A percentile compares a stretch with the other conserved stretches of the same genome.
These are phyloP conservation scores for Haplochromis burtoni DNA, from an alignment of 2,113 vertebrate genomes.

Conservation along the genomic window DNA sequence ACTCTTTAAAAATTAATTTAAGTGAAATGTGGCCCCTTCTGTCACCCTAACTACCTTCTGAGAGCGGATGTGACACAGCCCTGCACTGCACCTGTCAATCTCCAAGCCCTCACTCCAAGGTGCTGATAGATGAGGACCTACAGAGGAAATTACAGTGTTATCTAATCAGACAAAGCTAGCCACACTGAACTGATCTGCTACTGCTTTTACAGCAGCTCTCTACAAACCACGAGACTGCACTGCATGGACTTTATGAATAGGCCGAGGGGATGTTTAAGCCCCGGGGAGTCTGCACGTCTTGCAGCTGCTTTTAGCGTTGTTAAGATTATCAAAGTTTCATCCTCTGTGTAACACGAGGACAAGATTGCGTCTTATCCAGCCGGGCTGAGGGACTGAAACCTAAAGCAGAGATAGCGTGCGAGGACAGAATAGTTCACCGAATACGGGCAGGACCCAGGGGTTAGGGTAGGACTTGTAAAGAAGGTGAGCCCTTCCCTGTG, in stretches of 20 bases:
- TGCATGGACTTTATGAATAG: neutral
- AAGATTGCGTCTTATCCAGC: neutral
- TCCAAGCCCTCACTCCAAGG: neutral
- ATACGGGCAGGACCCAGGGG: neutral
- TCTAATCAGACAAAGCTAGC: constrained; percentile 27
- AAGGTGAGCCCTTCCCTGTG: neutral
- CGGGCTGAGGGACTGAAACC: neutral
- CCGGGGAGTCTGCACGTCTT: neutral
- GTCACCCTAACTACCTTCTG: neutral
- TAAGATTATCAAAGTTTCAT: constrained; percentile 9
- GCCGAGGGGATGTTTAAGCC: neutral
- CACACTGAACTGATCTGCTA: neutral
- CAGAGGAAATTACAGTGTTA: constrained; percentile 42
- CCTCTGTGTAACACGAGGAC: neutral
- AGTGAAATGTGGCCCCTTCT: neutral
- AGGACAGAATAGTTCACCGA: neutral
- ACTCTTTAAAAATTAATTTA: neutral
- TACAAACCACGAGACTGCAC: neutral
- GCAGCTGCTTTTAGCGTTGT: neutral
- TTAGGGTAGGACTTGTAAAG: neutral
- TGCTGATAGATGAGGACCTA: constrained; percentile 10
- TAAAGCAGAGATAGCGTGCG: neutral
- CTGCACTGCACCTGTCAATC: neutral
- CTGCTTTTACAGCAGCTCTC: neutral
- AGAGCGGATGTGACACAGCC: neutral